Conservation (phyloP, 2,113 vertebrate genomes). For the Motacilla tschutschensis region DNA sequence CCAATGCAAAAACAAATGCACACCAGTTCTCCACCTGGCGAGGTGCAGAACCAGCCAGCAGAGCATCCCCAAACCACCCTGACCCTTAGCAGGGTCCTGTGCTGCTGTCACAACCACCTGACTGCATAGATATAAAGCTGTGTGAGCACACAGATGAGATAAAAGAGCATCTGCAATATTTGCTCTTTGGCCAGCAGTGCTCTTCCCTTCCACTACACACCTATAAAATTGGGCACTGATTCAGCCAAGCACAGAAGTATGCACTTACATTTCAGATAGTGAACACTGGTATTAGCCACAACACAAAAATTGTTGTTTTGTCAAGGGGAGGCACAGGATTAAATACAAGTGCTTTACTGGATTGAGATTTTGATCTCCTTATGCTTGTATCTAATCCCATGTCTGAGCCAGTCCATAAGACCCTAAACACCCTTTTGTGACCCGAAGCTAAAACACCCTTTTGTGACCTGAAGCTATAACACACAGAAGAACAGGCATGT, state of each 20-base stretch:
- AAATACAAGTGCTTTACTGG: background rate
- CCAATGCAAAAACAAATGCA: background rate
- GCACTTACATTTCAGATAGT: background rate
- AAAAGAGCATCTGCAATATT: background rate
- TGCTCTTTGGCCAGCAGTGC: background rate
- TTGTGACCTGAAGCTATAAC: background rate
- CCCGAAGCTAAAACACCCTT: background rate
- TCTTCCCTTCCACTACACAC: background rate
- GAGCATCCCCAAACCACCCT: background rate
- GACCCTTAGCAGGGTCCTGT: background rate
- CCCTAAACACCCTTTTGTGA: background rate
- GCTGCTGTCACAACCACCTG: background rate
- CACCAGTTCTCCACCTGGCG: background rate
- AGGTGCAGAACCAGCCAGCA: background rate
- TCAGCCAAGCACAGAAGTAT: background rate
- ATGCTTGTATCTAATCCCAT: background rate
- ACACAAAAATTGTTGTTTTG: background rate
- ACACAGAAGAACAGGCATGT: background rate
- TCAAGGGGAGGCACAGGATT: background rate
- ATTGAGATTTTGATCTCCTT: background rate
- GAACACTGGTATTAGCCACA: background rate
- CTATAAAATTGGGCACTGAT: background rate
- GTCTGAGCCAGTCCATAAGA: background rate
- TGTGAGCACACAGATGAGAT: background rate
- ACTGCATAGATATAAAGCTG: accelerated